Evolutionary conservation across 2,113 vertebrate species (phyloP), one percentile per base, ranked within the genome.

Genomic region (Ascaphus truei): DNA sequence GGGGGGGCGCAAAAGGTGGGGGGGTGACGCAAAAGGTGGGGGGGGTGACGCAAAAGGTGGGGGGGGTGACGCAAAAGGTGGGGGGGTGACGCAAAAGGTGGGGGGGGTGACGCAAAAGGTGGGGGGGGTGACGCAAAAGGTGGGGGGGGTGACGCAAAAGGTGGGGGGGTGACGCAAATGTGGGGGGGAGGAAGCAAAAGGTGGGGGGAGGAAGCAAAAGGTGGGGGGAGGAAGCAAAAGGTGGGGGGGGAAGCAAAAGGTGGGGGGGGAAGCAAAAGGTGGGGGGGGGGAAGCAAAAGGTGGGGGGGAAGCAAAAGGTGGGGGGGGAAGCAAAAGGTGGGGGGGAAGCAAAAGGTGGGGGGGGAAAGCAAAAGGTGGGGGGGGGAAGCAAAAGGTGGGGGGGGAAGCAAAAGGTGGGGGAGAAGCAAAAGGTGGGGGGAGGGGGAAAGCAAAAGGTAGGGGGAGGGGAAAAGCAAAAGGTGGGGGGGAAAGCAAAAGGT

Each of bases 391-490:
- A 9, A 15, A 7, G 56, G n/a, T 18, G 30, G 2, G 23, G 20
- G 18, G 15, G 4, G 4, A 25, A 4, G 4, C 15, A 12, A 18
- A 30, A 7, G 1, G 59, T 3, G 5, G 11, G 5, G 1, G 3
- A 4, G n/a, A 3, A 13, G 57, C 13, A 9, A 15, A 7, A 34
- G n/a, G 33, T 20, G 2, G 23, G 20, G 18, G 15, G 4, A 4
- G 37, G 9, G 4, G 25, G 12, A 18, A 30, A 7, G 1, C 59
- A 53, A 59, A 79, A 94, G 93, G n/a, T n/a, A n/a, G n/a, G n/a
- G n/a, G n/a, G n/a, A n/a, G n/a, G 11, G 5, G 1, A 3, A 4
- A 9, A 3, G 7, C 36, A 12, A 9, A 15, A 7, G 56, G n/a
- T 18, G 30, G 2, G 23, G 20, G 18, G 15, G 4, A 4, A 25